Conservation (phyloP, 1,140 invertebrate genomes). For the Micrasema minimum region DNA sequence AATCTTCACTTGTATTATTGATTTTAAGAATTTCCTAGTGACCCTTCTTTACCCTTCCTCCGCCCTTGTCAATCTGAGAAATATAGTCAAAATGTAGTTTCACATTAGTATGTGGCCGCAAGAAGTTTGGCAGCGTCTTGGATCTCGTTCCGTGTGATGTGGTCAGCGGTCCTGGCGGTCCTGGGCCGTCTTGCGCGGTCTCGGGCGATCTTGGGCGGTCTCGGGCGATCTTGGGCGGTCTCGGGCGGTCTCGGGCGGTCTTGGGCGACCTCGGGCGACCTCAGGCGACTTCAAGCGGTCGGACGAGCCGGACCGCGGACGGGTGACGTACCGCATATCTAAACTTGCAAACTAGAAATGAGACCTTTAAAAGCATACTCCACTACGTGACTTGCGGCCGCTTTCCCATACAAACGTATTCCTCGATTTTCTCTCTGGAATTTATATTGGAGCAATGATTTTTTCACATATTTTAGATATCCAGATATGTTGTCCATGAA, state of each 20-base stretch:
- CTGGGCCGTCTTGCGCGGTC: slow-evolving; percentile 11
- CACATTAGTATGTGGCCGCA: slow-evolving; percentile 52
- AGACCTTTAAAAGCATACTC: no score
- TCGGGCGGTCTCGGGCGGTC: no score
- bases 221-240: slow-evolving; percentile 23
- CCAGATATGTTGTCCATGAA: no score
- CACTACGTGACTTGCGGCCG: no score
- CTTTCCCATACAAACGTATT: no score
- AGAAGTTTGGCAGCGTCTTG: slow-evolving; percentile 48
- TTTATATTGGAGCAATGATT: no score
- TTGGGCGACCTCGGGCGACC: slow-evolving; percentile 11
- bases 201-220: slow-evolving; percentile 5
- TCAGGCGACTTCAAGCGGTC: no score
- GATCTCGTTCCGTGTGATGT: slow-evolving; percentile 51
- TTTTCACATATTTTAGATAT: no score
- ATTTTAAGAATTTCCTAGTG: background rate
- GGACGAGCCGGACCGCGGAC: slow-evolving; percentile 3
- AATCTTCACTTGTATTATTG: slow-evolving; percentile 11
- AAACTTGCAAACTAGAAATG: slow-evolving; percentile 40
- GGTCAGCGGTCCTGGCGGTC: slow-evolving; percentile 40
- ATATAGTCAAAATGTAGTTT: slow-evolving; percentile 51
- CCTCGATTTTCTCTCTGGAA: no score
- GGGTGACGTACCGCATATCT: slow-evolving; percentile 42
- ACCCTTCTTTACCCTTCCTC: background rate
- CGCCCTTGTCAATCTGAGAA: slow-evolving; percentile 35